Base-by-base conservation (phyloP, 1,140 invertebrate species). In the Myzus persicae region DNA sequence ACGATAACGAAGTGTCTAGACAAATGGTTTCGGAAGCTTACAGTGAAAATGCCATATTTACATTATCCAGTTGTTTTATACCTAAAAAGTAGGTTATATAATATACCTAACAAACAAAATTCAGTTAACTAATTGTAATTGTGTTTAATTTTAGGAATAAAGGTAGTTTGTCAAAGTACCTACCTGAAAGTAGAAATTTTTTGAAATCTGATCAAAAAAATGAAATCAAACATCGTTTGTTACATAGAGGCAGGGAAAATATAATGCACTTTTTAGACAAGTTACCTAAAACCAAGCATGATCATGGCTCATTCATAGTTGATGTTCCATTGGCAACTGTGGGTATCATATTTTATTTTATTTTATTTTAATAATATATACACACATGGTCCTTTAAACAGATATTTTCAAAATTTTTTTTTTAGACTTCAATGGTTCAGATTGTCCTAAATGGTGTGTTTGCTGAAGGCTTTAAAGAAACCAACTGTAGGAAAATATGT, bases 321-420 rank as follows among this genome's bases (percentile, higher is more conserved):
- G 91, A 93, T 93, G 91, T 93, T 42, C 91, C 91, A 54, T 40
- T 93, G 8, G 91, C 81, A 51, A 93, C 40, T 85, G 91, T 93
- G 31, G 20, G 76, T 93, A 24, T 26, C 42, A 9, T 44, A 44
- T 44, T 44, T 44, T 44, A 44, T 44, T 44, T 44, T 44, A 44
- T n/a, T n/a, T n/a, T n/a, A n/a, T n/a, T n/a, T n/a, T n/a, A n/a
- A n/a, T n/a, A n/a, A 44, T 44, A 44, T 44, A 44, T 44, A 44
- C 7, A 44, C 42, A 44, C 42, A 44, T 9, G 8, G 42, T 11
- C 8, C 42, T 44, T 44, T 8, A 44, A 44, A 44, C 42, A 44
- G 42, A 44, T 44, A 44, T 44, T 44, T 9, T 44, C 42, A 9
- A 44, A 44, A 44, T 44, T n/a, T 40, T 91, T 93, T 82, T 67